These are phyloP conservation scores for Sebastes schlegelii DNA, from an alignment of 2,113 vertebrate species.

Conservation along the genomic window DNA sequence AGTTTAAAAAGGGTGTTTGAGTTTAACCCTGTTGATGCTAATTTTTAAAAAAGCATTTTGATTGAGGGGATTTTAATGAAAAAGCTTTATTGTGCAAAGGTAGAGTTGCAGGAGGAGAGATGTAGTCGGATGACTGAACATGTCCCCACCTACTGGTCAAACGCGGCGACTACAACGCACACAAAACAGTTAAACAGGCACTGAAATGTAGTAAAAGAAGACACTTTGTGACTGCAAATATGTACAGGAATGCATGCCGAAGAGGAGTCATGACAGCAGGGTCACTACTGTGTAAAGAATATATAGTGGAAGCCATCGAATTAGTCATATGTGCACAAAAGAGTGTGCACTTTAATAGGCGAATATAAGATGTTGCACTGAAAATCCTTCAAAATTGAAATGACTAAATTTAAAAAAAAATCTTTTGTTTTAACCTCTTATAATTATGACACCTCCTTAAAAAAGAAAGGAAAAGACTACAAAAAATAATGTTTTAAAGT, in stretches of 20 bases:
- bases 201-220: not conserved
- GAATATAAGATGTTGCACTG: not conserved
- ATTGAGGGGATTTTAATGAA: not conserved
- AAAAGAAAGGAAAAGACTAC: not conserved
- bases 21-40: not conserved
- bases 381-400: not conserved
- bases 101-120: not conserved
- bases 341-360: not conserved
- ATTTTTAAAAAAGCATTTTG: not conserved
- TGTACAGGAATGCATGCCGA: not conserved
- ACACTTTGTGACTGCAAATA: not conserved
- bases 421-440: not conserved
- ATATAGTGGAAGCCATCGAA: no score
- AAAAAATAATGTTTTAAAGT: not conserved
- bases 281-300: not conserved
- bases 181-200: constrained; percentile 12
- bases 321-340: not conserved
- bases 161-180: constrained; percentile 17
- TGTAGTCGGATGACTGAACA: not conserved
- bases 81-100: not conserved
- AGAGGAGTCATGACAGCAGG: not conserved
- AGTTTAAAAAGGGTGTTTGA: not conserved
- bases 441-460: no score
- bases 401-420: not conserved
- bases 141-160: constrained; percentile 77